Percentiles rank a stretch among this genome's conserved stretches.
Conservation (phyloP, 2,113 vertebrate species). For the Trematocara nigrifrons region DNA sequence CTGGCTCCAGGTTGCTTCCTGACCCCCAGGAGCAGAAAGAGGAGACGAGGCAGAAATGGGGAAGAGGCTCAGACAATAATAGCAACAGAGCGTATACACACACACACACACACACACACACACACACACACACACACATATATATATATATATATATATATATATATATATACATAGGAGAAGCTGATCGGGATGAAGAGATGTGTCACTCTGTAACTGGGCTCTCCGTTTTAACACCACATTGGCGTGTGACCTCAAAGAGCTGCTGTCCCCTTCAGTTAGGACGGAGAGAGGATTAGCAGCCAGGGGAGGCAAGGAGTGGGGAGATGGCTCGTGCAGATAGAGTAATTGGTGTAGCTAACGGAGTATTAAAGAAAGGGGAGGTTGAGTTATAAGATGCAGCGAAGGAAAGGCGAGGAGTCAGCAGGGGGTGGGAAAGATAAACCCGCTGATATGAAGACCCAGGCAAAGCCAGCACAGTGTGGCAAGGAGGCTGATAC, state of each 20-base stretch:
- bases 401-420: conserved; percentile 37
- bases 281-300: conserved; percentile 33
- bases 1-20: no score
- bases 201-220: conserved; percentile 5
- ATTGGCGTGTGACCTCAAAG: not conserved
- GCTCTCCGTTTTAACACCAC: not conserved
- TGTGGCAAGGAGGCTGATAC: not conserved
- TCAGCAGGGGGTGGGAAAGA: conserved; percentile 23
- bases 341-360: conserved; percentile 34
- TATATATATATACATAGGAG: not conserved
- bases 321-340: not conserved
- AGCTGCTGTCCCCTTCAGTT: conserved; percentile 52
- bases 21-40: no score
- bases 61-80: no score
- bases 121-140: no score
- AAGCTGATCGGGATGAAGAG: not conserved
- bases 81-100: no score
- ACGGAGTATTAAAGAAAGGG: conserved; percentile 34
- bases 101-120: no score
- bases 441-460: conserved; percentile 47
- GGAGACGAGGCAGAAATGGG: no score
- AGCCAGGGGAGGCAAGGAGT: not conserved
- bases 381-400: conserved; percentile 40
- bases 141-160: no score
- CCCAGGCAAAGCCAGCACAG: not conserved